Conservation (phyloP, 2,113 vertebrate species). For the Oophaga pumilio region DNA sequence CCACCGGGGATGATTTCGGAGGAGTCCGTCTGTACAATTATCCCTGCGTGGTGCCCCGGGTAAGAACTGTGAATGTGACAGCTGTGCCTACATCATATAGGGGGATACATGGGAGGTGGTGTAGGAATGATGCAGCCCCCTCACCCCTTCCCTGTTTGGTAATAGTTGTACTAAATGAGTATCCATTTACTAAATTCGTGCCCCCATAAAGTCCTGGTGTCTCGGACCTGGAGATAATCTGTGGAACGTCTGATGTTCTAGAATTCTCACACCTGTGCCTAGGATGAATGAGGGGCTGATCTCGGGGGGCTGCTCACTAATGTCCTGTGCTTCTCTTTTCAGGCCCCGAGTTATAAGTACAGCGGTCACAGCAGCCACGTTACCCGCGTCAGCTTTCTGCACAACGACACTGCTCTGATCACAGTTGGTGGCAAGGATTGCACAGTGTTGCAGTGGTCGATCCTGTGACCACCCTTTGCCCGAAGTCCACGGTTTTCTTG, state of each 20-base stretch:
- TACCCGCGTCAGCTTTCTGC: conserved; percentile 88
- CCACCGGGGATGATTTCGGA: conserved; percentile 88
- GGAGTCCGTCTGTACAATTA: conserved; percentile 87
- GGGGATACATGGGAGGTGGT: too few species aligned
- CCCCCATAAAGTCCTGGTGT: too few species aligned
- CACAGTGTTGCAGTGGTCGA: conserved; percentile 86
- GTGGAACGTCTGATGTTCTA: too few species aligned
- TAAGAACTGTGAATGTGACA: conserved; percentile 64
- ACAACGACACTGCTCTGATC: conserved; percentile 79
- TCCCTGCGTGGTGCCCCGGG: conserved; percentile 86
- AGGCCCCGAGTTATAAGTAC: conserved; percentile 84
- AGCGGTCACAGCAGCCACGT: conserved; percentile 94
- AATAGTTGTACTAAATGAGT: too few species aligned
- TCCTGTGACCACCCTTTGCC: conserved; percentile 68
- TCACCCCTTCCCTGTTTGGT: too few species aligned
- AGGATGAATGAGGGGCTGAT: neutral
- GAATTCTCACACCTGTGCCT: too few species aligned
- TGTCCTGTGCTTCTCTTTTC: conserved; percentile 12
- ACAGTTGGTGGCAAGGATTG: conserved; percentile 89
- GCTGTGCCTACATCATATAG: neutral
- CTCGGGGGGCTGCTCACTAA: neutral
- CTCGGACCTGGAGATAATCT: too few species aligned
- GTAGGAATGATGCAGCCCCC: too few species aligned
- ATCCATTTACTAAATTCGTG: too few species aligned
- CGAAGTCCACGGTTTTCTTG: neutral